Conservation (phyloP, 1,140 invertebrate species). For the Drosophila asahinai region DNA sequence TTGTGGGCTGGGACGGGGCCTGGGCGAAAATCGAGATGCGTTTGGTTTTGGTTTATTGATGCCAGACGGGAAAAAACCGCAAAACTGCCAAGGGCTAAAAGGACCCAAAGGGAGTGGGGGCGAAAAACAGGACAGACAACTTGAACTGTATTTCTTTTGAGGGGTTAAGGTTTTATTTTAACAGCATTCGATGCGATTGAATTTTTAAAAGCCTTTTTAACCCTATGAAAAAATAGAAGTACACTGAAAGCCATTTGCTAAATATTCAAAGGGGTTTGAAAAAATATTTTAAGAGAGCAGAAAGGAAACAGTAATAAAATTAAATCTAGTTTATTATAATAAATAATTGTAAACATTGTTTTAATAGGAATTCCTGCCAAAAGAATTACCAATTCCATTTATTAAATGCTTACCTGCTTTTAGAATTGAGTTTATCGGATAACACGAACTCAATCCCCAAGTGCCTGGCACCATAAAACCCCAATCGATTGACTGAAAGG, state of each 20-base stretch:
- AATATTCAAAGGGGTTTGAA: too few species aligned
- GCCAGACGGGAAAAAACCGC: constrained; percentile 61
- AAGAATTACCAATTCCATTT: not conserved
- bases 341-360: not conserved
- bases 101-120: not conserved
- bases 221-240: too few species aligned
- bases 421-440: not conserved
- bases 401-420: not conserved
- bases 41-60: constrained; percentile 55
- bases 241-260: too few species aligned
- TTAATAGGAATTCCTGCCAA: not conserved
- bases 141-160: constrained; percentile 32
- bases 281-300: too few species aligned
- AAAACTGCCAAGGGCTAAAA: constrained; percentile 55
- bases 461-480: constrained; percentile 14
- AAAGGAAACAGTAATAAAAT: too few species aligned
- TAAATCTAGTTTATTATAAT: too few species aligned
- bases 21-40: constrained; percentile 34
- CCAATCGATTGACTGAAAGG: constrained; percentile 13
- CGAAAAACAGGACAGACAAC: constrained; percentile 13
- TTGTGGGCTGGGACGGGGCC: constrained; percentile 1
- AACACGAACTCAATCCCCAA: not conserved
- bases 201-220: not conserved
- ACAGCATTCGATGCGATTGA: not conserved
- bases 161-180: constrained; percentile 18